Base-by-base conservation (phyloP, 2,113 vertebrate species). In the Irena cyanogastra region DNA sequence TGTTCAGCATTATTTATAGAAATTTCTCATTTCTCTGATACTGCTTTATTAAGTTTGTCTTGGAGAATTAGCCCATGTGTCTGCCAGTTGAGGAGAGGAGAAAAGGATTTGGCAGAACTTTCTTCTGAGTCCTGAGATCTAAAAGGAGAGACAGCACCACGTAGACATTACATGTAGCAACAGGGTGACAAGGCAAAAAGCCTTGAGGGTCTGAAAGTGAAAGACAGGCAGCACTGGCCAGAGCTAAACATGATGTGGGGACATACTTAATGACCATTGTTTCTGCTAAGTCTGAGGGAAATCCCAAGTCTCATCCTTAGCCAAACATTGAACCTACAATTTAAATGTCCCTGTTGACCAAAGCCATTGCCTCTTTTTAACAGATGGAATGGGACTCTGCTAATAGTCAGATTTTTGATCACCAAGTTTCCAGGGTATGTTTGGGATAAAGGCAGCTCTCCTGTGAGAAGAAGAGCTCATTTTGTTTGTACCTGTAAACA, bases 401-500 rank as follows among this genome's bases (percentile, higher is more conserved):
- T 77, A 91, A 90, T 42, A 77, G 59, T 61, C 54, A 85, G 79
- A 80, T n/a, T 93, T 92, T 88, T 90, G 45, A 90, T 95, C 76
- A 71, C 79, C 30, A 86, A 27, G n/a, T 88, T 95, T 86, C 60
- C 54, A 91, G 79, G 19, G 35, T 44, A 28, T 3, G 0, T 81
- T 54, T 89, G 60, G 60, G 56, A 78, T 75, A 53, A 86, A 60
- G 35, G 23, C 64, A 92, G 44, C 15, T 90, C 24, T 92, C 75
- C 54, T 24, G 1, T 33, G 63, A 88, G 75, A 77, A 83, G 35
- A n/a, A 74, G 42, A 74, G 54, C 64, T 94, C 44, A 60, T 95
- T 93, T 94, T 80, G 41, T 94, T 85, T 90, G 68, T 63, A 74
- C 59, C 44, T 90, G 75, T 96, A 94, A 95, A 94, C 92, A 94